Evolutionary conservation across 2,113 vertebrate genomes (phyloP), one percentile per base, ranked within the genome.

Genomic region (Scophthalmus maximus): DNA sequence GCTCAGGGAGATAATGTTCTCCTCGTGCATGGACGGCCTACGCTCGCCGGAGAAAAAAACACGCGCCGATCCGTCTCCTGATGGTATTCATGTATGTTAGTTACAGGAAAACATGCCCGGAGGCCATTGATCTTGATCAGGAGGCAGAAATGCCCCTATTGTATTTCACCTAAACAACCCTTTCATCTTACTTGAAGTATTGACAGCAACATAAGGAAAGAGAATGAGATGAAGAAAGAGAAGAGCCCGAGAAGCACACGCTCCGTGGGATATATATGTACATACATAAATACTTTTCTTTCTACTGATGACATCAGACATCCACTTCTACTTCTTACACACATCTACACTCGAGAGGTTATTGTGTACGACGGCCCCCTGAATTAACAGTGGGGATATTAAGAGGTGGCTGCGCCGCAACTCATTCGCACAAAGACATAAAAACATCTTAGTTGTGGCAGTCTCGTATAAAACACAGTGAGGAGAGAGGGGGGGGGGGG

Each of bases 101-200:
- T 91, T 88, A 93, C 83, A 79, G 91, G 82, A 91, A 92, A 89
- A 85, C 88, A 88, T 74, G 68, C 79, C 78, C 88, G 83, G 77
- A 34, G 15, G 68, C 29, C 79, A 92, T 93, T 52, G 86, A 94
- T 92, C 83, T 72, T 36, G 22, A 73, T 77, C 88, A 29, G 70
- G 83, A 85, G 81, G 65, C 83, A 85, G 81, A 89, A 88, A 89
- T 87, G 85, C 85, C 89, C 91, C 90, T 87, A 92, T 92, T 92
- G 88, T 92, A 92, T 93, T 94, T 89, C 83, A 83, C 73, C 84
- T 88, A 86, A 88, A 90, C 68, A 88, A 70, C 60, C 85, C 81
- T 89, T 94, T 91, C 85, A 89, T 91, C 88, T 89, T 89, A 81
- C 79, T 83, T 84, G 85, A 65, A 57, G 67, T 88, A 92, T 92